These are phyloP conservation scores for Gandaritis pyraliata DNA, from an alignment of 2,888 invertebrate genomes.

Conservation along the genomic window DNA sequence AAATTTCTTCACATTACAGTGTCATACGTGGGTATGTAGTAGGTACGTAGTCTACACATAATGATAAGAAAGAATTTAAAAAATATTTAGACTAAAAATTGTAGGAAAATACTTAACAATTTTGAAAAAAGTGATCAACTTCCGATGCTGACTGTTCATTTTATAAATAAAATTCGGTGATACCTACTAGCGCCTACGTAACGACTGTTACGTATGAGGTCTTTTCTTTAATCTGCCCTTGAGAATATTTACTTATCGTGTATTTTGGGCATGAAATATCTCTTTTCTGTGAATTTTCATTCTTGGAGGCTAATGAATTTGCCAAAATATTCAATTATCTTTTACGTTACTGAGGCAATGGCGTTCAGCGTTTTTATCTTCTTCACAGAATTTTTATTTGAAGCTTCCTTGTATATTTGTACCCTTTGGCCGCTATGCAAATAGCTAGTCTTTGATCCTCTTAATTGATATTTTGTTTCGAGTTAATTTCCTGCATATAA, in stretches of 20 bases:
- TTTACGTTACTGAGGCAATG: slow-evolving; percentile 28
- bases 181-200: too few species aligned
- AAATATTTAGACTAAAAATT: too few species aligned
- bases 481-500: slow-evolving; percentile 48
- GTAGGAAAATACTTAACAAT: too few species aligned
- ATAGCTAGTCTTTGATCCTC: slow-evolving; percentile 59
- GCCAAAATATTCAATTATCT: slow-evolving; percentile 34
- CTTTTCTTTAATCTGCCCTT: slow-evolving; percentile 1
- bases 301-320: slow-evolving; percentile 22
- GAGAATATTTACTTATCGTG: neutral
- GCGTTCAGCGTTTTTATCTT: slow-evolving; percentile 47
- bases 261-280: slow-evolving; percentile 3
- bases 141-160: too few species aligned
- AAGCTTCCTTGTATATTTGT: slow-evolving; percentile 50
- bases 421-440: slow-evolving; percentile 55
- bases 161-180: too few species aligned
- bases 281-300: slow-evolving; percentile 13
- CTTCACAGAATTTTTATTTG: slow-evolving; percentile 50
- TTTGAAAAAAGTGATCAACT: too few species aligned
- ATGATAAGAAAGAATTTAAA: too few species aligned
- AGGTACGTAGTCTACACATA: too few species aligned
- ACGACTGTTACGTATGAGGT: neutral
- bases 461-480: slow-evolving; percentile 60
- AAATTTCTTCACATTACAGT: too few species aligned
- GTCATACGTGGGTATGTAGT: too few species aligned